Evolutionary conservation across 2,113 vertebrate species (phyloP).

Genomic region (Chunga burmeisteri): DNA sequence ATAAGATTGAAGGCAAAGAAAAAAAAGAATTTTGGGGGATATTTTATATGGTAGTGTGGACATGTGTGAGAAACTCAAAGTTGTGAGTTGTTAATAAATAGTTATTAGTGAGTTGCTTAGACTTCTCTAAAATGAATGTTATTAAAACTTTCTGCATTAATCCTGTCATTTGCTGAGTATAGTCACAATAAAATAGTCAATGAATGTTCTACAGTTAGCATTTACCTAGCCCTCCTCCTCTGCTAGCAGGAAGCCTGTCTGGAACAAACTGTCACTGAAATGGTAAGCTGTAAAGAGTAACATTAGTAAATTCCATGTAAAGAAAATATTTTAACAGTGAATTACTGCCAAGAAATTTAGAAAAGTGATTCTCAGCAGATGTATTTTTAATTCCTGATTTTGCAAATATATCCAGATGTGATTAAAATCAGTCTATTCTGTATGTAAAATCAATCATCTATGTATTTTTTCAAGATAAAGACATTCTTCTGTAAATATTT

Average conservation of each 20-base stretch:
- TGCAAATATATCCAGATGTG: neutral
- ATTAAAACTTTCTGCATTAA: neutral
- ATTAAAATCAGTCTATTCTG: neutral
- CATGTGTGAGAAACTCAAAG: neutral
- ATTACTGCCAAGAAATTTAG: conserved; percentile 14
- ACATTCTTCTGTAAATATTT: neutral
- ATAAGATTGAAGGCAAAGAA: neutral
- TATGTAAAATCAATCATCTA: neutral
- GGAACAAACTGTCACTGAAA: neutral
- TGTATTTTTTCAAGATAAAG: neutral
- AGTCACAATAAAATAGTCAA: neutral
- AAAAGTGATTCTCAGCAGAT: neutral
- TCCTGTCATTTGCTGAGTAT: neutral
- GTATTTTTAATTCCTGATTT: conserved; percentile 22
- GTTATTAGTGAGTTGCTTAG: neutral
- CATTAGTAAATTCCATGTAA: neutral
- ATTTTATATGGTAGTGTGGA: neutral
- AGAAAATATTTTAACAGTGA: conserved; percentile 43
- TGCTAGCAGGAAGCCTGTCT: neutral
- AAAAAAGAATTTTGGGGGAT: neutral
- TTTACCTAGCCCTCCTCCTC: neutral
- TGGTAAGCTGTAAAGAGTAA: neutral
- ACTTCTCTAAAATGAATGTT: neutral
- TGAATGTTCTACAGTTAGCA: neutral
- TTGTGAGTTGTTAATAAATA: neutral